Conservation (phyloP, 2,113 vertebrate genomes). For the Pontoporia blainvillei region DNA sequence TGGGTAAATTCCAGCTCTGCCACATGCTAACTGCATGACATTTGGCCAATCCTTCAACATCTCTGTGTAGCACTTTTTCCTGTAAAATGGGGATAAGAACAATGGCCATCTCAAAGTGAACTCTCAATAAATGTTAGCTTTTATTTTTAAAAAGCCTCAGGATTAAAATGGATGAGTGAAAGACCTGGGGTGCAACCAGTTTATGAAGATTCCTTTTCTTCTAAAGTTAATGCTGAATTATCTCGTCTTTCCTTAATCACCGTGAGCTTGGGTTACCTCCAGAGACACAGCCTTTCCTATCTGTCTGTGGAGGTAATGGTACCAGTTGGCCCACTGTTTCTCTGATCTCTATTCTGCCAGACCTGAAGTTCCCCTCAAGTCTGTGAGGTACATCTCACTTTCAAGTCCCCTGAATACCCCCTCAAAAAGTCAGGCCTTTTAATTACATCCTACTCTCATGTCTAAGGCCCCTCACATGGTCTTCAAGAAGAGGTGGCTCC, state of each 20-base stretch:
- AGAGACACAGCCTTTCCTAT: neutral
- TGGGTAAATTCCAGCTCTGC: neutral
- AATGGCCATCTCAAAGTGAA: neutral
- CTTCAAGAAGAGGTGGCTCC: neutral
- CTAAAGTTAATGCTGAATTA: neutral
- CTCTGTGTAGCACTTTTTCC: neutral
- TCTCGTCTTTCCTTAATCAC: neutral
- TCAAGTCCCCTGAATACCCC: neutral
- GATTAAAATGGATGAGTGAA: neutral
- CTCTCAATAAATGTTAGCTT: neutral
- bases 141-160: neutral
- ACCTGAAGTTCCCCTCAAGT: neutral
- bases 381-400: neutral
- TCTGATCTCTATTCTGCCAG: neutral
- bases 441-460: neutral
- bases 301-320: neutral
- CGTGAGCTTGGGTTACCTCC: neutral
- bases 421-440: neutral
- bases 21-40: neutral
- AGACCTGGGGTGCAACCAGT: neutral
- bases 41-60: neutral
- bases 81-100: neutral
- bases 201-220: neutral
- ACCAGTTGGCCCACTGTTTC: neutral
- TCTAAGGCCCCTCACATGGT: neutral